Evolutionary conservation across 2,888 invertebrate species (phyloP).

Genomic region (Resseliella maxima): DNA sequence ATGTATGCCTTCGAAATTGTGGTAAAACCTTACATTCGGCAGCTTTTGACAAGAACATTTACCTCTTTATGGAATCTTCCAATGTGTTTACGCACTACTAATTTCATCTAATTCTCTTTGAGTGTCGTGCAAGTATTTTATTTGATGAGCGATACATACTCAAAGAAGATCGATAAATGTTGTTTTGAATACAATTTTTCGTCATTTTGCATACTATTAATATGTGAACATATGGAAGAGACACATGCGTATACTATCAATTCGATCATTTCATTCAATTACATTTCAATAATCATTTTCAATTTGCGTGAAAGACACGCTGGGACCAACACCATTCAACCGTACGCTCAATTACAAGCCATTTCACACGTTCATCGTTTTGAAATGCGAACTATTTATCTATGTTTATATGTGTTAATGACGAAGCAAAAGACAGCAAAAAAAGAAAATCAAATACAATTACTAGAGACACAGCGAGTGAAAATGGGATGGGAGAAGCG

Average conservation of each 20-base stretch:
- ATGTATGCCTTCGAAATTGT: neutral
- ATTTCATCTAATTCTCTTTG: neutral
- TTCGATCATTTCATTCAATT: neutral
- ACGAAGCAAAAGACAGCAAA: neutral
- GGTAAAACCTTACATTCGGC: neutral
- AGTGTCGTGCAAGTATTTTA: neutral
- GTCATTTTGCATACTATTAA: neutral
- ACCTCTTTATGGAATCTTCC: neutral
- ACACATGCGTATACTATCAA: neutral
- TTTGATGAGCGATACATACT: neutral
- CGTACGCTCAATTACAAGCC: slow-evolving; percentile 21
- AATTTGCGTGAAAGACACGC: slow-evolving; percentile 4
- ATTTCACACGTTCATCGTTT: slow-evolving; percentile 28
- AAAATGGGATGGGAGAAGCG: neutral
- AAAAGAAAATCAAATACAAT: too few species aligned
- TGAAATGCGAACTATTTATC: neutral
- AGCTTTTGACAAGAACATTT: slow-evolving; percentile 3
- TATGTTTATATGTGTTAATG: neutral
- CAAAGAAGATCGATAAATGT: neutral
- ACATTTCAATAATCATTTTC: slow-evolving; percentile 1
- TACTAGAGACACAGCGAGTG: too few species aligned
- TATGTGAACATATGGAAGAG: neutral
- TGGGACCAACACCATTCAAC: slow-evolving; percentile 14
- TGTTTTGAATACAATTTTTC: neutral
- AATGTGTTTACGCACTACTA: slow-evolving; percentile 52